Percentiles rank a stretch among this genome's conserved stretches.
phyloP scores from a whole-genome alignment of 1,140 invertebrate genomes.

The Leptinotarsa lineolata region DNA sequence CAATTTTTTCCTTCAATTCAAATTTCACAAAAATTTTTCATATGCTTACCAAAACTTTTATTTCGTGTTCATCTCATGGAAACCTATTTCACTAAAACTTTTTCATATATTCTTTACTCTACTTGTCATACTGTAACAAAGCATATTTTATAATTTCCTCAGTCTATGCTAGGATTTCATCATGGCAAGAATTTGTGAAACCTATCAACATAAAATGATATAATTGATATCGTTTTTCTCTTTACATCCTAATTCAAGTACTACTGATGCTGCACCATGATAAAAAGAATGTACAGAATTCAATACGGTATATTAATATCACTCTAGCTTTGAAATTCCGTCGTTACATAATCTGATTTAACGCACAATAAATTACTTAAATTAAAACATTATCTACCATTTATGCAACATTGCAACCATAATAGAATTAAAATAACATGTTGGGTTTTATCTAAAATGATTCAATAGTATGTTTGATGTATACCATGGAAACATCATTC shows the following conservation, averaged over 20 bases:
- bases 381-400: constrained; percentile 20
- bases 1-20: no score
- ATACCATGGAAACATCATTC: no score
- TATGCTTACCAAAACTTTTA: no score
- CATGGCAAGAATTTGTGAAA: constrained; percentile 53
- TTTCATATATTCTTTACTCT: constrained; percentile 6
- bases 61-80: neutral
- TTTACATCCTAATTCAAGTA: constrained; percentile 42
- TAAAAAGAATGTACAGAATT: constrained; percentile 22
- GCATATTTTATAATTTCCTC: constrained; percentile 47
- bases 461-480: no score
- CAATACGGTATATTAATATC: constrained; percentile 22
- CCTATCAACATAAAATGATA: constrained; percentile 45
- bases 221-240: constrained; percentile 44
- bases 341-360: neutral
- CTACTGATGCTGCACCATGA: constrained; percentile 38
- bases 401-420: constrained; percentile 40
- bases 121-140: constrained; percentile 44
- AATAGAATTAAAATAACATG: constrained; percentile 15
- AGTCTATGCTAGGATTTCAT: constrained; percentile 54
- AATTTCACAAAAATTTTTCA: no score
- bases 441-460: neutral
- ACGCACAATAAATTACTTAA: constrained; percentile 25
- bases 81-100: constrained; percentile 7
- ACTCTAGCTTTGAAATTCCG: constrained; percentile 23